phyloP scores from a whole-genome alignment of 1,140 invertebrate species.

The Acromyrmex charruanus region DNA sequence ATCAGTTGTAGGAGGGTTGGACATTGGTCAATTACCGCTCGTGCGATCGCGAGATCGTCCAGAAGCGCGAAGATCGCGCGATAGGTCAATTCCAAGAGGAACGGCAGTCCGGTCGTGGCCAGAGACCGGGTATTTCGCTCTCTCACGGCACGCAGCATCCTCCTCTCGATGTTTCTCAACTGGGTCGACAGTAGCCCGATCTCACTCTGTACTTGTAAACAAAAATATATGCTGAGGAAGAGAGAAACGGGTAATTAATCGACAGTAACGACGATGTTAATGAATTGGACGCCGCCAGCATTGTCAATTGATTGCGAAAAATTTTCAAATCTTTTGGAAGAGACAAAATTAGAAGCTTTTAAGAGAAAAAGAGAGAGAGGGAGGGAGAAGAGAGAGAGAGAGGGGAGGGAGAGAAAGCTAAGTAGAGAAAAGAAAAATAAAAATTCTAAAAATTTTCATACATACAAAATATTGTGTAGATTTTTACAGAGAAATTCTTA shows the following conservation, averaged over 20 bases:
- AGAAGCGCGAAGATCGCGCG: slow-evolving; percentile 73
- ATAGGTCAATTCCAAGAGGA: slow-evolving; percentile 79
- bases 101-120: slow-evolving; percentile 74
- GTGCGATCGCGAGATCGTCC: slow-evolving; percentile 77
- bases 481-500: background rate
- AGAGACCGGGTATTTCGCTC: slow-evolving; percentile 79
- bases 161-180: slow-evolving; percentile 81
- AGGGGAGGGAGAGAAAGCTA: background rate
- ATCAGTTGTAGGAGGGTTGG: background rate
- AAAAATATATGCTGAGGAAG: slow-evolving; percentile 30
- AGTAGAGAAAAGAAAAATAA: background rate
- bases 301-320: background rate
- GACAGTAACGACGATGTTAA: slow-evolving; percentile 54
- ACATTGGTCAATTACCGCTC: slow-evolving; percentile 73
- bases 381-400: background rate
- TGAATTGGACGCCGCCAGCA: slow-evolving; percentile 60
- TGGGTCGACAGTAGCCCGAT: slow-evolving; percentile 80
- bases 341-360: background rate
- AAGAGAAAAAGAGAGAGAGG: background rate
- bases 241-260: slow-evolving; percentile 73
- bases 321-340: background rate
- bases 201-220: slow-evolving; percentile 73
- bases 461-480: background rate
- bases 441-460: slow-evolving; percentile 15
- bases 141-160: slow-evolving; percentile 77